A percentile compares a stretch with the other conserved stretches of the same genome.
These are phyloP conservation scores for Lordiphosa mommai DNA, from an alignment of 1,140 invertebrate genomes.

Conservation along the genomic window DNA sequence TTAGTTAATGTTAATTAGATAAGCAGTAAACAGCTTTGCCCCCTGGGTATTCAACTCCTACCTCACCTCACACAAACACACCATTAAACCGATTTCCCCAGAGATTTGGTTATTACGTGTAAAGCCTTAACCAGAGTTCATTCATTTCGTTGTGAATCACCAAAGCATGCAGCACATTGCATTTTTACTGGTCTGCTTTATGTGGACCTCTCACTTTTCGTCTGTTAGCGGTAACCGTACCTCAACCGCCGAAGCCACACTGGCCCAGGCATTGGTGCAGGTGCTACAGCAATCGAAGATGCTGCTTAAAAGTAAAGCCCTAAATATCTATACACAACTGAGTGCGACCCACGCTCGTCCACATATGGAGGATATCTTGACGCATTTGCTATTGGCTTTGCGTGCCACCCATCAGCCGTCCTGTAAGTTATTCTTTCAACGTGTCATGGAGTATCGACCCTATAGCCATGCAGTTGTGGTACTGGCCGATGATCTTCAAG, in stretches of 20 bases:
- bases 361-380: constrained; percentile 26
- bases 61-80: too few species aligned
- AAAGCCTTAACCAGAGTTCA: too few species aligned
- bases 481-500: constrained; percentile 38
- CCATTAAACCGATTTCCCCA: too few species aligned
- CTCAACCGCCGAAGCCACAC: neutral
- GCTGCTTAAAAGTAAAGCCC: constrained; percentile 20
- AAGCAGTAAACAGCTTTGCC: too few species aligned
- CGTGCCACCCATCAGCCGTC: constrained; percentile 5
- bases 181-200: too few species aligned
- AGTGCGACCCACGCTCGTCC: neutral
- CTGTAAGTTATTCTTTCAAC: constrained; percentile 6
- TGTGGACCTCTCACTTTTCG: too few species aligned
- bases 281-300: constrained; percentile 48
- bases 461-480: constrained; percentile 44
- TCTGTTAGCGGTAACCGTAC: too few species aligned
- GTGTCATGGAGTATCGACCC: constrained; percentile 35
- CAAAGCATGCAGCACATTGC: too few species aligned
- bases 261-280: constrained; percentile 26
- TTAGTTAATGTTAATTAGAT: too few species aligned
- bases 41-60: too few species aligned
- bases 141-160: too few species aligned
- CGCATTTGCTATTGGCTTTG: constrained; percentile 7
- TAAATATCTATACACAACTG: constrained; percentile 32
- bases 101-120: too few species aligned